Evolutionary conservation across 1,140 invertebrate genomes (phyloP).

Genomic region (Drosophila lini): DNA sequence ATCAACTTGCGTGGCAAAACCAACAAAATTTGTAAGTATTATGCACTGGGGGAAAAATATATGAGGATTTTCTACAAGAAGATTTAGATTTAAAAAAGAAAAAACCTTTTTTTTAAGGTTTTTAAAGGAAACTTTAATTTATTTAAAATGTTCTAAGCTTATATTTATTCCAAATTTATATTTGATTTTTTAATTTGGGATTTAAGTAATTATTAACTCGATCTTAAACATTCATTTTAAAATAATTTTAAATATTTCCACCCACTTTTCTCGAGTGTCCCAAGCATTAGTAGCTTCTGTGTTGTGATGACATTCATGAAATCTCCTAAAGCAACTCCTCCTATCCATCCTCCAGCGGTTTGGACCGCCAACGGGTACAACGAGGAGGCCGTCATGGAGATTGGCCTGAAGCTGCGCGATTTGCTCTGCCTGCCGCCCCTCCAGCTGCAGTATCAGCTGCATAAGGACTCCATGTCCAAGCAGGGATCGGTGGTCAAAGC

Average conservation of each 20-base stretch:
- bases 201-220: neutral
- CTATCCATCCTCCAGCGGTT: conserved; percentile 85
- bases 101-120: neutral
- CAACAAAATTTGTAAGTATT: conserved; percentile 91
- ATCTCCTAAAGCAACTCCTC: neutral
- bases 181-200: neutral
- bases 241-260: neutral
- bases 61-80: neutral
- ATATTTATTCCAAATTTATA: neutral
- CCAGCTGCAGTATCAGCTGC: conserved; percentile 91
- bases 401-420: conserved; percentile 94
- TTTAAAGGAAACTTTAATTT: neutral
- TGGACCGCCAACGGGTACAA: conserved; percentile 96
- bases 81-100: too few relatives aligned
- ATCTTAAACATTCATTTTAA: neutral
- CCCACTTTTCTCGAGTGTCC: neutral
- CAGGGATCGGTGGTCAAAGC: conserved; percentile 93
- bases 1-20: conserved; percentile 96
- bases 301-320: neutral
- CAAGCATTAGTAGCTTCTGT: neutral
- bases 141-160: neutral
- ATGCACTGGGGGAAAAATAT: neutral
- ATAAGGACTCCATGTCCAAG: conserved; percentile 94
- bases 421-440: conserved; percentile 86
- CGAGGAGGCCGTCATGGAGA: conserved; percentile 91